Conservation (phyloP, 2,797 vertebrate genomes). For the Anableps anableps region DNA sequence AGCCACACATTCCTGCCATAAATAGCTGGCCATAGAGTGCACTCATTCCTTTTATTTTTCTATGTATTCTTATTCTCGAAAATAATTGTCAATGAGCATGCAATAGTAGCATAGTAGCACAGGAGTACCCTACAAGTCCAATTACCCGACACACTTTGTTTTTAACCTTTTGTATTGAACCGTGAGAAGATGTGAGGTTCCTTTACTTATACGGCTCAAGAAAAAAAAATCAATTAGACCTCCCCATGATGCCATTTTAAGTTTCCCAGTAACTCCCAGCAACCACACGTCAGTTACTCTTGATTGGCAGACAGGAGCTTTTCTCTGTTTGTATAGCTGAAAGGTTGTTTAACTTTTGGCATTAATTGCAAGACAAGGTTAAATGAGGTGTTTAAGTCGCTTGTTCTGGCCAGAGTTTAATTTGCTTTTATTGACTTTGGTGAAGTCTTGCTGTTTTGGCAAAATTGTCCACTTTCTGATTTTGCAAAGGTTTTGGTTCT, state of each 20-base stretch:
- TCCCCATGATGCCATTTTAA: constrained; percentile 48
- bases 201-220: constrained; percentile 31
- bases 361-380: constrained; percentile 43
- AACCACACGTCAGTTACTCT: constrained; percentile 62
- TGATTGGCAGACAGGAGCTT: constrained; percentile 58
- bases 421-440: constrained; percentile 48
- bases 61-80: constrained; percentile 16
- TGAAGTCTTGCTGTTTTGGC: constrained; percentile 37
- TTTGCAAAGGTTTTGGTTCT: constrained; percentile 42
- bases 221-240: constrained; percentile 37
- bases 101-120: constrained; percentile 27
- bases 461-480: constrained; percentile 29
- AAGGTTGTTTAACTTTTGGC: constrained; percentile 35
- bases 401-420: constrained; percentile 37
- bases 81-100: constrained; percentile 32
- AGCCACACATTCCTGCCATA: constrained; percentile 18
- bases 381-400: constrained; percentile 43
- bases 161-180: constrained; percentile 39
- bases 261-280: constrained; percentile 72
- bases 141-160: constrained; percentile 27
- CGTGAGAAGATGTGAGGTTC: constrained; percentile 42
- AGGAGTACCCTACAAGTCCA: constrained; percentile 30
- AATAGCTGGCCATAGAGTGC: constrained; percentile 18
- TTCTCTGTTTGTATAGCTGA: constrained; percentile 53
- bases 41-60: constrained; percentile 13